phyloP scores from a whole-genome alignment of 2,888 invertebrate species.

The Synanthedon andrenaeformis region DNA sequence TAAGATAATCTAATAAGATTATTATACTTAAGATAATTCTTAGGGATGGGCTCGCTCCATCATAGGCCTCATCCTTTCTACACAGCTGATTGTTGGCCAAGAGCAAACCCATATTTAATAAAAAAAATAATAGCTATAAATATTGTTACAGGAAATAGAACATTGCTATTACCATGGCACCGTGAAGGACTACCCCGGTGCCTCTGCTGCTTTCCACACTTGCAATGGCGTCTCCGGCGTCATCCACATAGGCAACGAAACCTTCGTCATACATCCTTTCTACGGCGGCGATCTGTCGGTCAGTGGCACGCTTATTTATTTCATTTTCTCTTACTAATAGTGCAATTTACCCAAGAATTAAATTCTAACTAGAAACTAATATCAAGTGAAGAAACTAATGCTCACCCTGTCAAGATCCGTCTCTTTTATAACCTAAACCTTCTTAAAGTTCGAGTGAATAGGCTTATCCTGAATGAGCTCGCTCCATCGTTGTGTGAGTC shows the following conservation, averaged over 20 bases:
- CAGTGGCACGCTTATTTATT: constrained; percentile 65
- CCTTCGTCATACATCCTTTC: constrained; percentile 97
- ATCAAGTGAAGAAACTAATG: no score
- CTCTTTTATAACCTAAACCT: no score
- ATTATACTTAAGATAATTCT: no score
- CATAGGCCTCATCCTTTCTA: no score
- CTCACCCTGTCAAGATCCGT: no score
- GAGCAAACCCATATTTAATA: no score
- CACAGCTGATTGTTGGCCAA: no score
- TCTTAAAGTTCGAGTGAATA: no score
- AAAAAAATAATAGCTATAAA: background rate
- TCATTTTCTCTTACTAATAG: background rate
- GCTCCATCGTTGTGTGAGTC: no score
- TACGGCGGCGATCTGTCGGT: constrained; percentile 97
- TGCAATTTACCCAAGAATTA: background rate
- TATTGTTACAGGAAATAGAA: constrained; percentile 84
- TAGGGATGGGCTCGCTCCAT: no score
- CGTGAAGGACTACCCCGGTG: constrained; percentile 96
- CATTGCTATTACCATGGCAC: constrained; percentile 99
- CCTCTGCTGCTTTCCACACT: constrained; percentile 96
- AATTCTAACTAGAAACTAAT: background rate
- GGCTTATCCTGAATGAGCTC: no score
- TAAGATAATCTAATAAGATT: no score
- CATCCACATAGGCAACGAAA: constrained; percentile 97
- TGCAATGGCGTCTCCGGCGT: constrained; percentile 98